phyloP scores from a whole-genome alignment of 2,113 vertebrate genomes.

The Perognathus longimembris region DNA sequence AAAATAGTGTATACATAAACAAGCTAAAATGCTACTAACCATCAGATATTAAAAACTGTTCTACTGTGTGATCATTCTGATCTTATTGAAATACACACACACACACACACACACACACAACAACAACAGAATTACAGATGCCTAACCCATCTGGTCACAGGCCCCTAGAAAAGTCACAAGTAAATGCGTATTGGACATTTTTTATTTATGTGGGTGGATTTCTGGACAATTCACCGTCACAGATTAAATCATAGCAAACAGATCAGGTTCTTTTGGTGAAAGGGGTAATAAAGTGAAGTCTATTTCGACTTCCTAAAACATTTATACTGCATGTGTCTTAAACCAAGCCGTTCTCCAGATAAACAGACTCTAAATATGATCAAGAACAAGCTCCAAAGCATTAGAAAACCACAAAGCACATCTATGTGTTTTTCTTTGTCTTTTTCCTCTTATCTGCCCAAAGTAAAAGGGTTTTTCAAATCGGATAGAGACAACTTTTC shows the following conservation, averaged over 20 bases:
- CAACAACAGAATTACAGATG: background rate
- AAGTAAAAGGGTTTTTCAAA: background rate
- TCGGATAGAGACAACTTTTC: background rate
- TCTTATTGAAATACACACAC: background rate
- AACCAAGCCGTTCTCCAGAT: constrained; percentile 7
- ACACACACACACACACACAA: background rate
- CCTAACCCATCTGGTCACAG: constrained; percentile 15
- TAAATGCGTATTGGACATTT: constrained; percentile 4
- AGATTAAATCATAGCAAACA: constrained; percentile 64
- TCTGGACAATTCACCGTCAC: constrained; percentile 35
- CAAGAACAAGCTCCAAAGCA: background rate
- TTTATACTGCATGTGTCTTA: background rate
- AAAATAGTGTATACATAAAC: background rate
- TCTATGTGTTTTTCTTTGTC: background rate
- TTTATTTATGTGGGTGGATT: constrained; percentile 64
- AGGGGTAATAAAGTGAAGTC: constrained; percentile 1
- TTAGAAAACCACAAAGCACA: background rate
- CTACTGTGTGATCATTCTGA: background rate
- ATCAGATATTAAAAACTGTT: background rate
- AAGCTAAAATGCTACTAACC: background rate
- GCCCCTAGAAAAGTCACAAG: constrained; percentile 15
- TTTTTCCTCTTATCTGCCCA: background rate
- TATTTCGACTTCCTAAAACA: constrained; percentile 36
- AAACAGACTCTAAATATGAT: background rate
- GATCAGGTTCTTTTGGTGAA: constrained; percentile 48